Percentiles rank a stretch among this genome's conserved stretches.
Conservation (phyloP, 2,113 vertebrate species). For the Lipophrys pholis region DNA sequence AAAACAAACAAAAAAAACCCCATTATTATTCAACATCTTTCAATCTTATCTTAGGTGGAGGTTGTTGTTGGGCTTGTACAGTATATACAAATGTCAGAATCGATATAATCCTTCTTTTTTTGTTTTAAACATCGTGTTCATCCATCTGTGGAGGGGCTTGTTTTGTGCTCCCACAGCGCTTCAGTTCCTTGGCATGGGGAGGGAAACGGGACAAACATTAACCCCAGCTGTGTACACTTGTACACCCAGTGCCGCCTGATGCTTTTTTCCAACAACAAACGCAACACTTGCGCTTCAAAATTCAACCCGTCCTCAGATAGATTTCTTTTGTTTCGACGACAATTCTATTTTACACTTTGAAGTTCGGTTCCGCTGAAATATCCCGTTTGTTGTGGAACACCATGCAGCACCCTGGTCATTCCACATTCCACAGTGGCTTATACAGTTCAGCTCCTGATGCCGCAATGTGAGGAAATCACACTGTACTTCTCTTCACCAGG, state of each 20-base stretch:
- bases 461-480: slow-evolving; percentile 9
- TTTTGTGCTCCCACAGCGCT: slow-evolving; percentile 34
- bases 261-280: not conserved
- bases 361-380: slow-evolving; percentile 12
- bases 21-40: not conserved
- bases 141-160: slow-evolving; percentile 47
- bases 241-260: slow-evolving; percentile 24
- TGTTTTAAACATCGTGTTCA: not conserved
- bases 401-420: slow-evolving; percentile 18
- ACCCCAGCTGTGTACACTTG: slow-evolving; percentile 68
- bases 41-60: not conserved
- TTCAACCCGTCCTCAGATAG: no score
- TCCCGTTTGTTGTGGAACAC: slow-evolving; percentile 1
- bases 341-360: not conserved
- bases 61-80: no score
- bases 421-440: slow-evolving; percentile 68
- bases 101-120: not conserved
- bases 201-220: slow-evolving; percentile 6
- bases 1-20: no score
- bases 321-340: not conserved
- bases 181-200: not conserved
- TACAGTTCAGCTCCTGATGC: slow-evolving; percentile 18
- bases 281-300: no score
- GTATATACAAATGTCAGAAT: not conserved
- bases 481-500: not conserved